Evolutionary conservation across 2,797 vertebrate genomes (phyloP).

Genomic region (Lacerta agilis): DNA sequence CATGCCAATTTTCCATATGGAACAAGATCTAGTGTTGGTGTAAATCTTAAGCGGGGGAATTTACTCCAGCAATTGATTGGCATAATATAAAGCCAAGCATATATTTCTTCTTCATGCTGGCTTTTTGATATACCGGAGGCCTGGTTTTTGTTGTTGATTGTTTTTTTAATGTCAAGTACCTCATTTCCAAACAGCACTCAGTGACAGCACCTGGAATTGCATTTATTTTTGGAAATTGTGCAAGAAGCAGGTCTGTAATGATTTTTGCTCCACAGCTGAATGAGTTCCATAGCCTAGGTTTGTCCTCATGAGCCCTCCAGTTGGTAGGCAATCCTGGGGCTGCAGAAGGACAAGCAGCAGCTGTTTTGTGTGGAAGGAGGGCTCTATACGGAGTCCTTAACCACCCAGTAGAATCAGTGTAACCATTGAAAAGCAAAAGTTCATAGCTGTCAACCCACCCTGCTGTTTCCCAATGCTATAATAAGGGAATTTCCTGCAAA

Average conservation of each 20-base stretch:
- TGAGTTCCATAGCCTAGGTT: background rate
- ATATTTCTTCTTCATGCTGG: conserved; percentile 18
- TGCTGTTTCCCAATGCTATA: too few species aligned
- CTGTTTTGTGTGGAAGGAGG: background rate
- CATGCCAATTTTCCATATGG: background rate
- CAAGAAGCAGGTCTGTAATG: background rate
- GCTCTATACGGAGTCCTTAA: background rate
- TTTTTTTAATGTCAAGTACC: background rate
- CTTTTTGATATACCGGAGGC: background rate
- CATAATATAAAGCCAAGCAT: background rate
- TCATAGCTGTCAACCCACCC: too few species aligned
- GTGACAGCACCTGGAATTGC: background rate
- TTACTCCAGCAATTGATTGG: background rate
- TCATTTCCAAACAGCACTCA: background rate
- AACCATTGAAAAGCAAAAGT: background rate
- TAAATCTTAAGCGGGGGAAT: background rate
- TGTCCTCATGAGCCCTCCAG: background rate
- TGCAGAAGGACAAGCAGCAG: background rate
- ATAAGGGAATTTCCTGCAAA: too few species aligned
- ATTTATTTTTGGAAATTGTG: conserved; percentile 1
- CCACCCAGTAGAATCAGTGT: background rate
- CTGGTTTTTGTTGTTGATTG: background rate
- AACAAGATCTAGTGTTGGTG: background rate
- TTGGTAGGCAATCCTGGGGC: background rate
- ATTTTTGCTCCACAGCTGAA: background rate